phyloP scores from a whole-genome alignment of 2,113 vertebrate species.

The Etheostoma cragini region DNA sequence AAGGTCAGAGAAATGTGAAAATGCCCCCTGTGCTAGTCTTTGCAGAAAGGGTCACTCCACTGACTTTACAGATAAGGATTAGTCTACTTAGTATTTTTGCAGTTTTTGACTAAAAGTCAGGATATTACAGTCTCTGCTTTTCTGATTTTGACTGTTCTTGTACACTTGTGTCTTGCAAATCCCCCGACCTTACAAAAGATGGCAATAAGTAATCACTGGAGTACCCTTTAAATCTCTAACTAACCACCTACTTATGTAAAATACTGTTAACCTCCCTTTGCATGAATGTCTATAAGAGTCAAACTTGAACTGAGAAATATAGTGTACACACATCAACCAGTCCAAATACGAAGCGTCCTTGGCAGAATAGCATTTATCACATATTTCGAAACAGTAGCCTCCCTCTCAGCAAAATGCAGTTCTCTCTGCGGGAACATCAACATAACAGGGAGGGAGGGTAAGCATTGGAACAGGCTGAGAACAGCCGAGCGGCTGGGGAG shows the following conservation, averaged over 20 bases:
- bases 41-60: neutral
- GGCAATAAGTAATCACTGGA: neutral
- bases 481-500: conserved; percentile 41
- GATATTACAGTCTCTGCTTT: neutral
- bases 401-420: conserved; percentile 36
- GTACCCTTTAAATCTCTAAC: neutral
- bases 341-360: neutral
- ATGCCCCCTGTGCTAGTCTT: neutral
- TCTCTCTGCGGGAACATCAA: conserved; percentile 54
- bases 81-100: neutral
- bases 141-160: neutral
- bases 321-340: neutral
- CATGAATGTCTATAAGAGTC: neutral
- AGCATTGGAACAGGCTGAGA: conserved; percentile 42
- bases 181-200: neutral
- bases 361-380: conserved; percentile 13
- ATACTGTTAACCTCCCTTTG: neutral
- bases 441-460: conserved; percentile 31
- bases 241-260: neutral
- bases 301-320: neutral
- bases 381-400: conserved; percentile 34
- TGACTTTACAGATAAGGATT: neutral
- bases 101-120: neutral
- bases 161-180: neutral
- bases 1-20: conserved; percentile 42